Conservation (phyloP, 2,888 invertebrate genomes). For the Pyrochroa serraticornis region DNA sequence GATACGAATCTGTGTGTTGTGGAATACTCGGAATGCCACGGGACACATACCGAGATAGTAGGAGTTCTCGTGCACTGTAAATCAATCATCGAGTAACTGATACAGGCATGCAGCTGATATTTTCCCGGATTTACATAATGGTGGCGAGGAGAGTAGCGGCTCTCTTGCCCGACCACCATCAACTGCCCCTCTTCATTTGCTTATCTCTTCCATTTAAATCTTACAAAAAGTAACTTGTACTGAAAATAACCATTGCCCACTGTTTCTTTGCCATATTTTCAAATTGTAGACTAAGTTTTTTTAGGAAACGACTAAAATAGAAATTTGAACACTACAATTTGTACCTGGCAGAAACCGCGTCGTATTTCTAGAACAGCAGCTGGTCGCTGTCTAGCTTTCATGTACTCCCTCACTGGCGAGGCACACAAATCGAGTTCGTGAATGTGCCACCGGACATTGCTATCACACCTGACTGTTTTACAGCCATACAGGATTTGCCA, state of each 20-base stretch:
- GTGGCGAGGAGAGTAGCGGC: constrained; percentile 42
- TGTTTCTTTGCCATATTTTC: too few species aligned
- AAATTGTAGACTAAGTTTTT: not conserved
- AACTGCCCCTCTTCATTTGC: constrained; percentile 43
- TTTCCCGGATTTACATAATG: constrained; percentile 46
- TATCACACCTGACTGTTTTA: constrained; percentile 41
- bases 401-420: constrained; percentile 32
- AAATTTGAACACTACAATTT: too few species aligned
- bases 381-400: constrained; percentile 28
- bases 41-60: constrained; percentile 40
- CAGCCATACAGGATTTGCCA: constrained; percentile 32
- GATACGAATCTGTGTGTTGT: constrained; percentile 26
- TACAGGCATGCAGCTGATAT: constrained; percentile 43
- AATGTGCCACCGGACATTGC: constrained; percentile 44
- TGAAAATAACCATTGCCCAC: not conserved
- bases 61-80: constrained; percentile 40
- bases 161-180: constrained; percentile 38
- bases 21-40: constrained; percentile 44
- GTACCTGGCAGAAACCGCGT: not conserved
- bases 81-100: constrained; percentile 49
- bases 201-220: constrained; percentile 38
- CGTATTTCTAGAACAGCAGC: constrained; percentile 11
- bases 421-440: constrained; percentile 43
- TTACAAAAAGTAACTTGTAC: constrained; percentile 7
- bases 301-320: too few species aligned